Evolutionary conservation across 2,888 invertebrate genomes (phyloP).

Genomic region (Heliconius cydno): DNA sequence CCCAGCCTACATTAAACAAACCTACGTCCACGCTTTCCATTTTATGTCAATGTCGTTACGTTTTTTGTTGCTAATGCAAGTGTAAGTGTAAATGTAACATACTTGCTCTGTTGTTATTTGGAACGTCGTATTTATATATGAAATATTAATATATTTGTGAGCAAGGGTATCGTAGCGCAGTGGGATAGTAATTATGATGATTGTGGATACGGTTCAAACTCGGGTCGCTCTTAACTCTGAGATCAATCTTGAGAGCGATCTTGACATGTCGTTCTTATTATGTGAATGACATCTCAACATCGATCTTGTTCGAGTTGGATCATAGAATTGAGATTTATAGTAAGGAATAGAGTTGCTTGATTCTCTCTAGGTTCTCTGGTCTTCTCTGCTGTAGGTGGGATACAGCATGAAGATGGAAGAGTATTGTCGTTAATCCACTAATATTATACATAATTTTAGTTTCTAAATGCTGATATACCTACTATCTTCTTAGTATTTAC

Average conservation of each 20-base stretch:
- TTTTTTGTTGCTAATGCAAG: conserved; percentile 29
- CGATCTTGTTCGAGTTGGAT: too few relatives aligned
- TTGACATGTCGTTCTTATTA: too few relatives aligned
- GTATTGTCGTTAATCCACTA: too few relatives aligned
- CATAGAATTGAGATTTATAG: background rate
- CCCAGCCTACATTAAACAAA: conserved; percentile 45
- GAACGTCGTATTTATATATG: background rate
- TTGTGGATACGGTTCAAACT: too few relatives aligned
- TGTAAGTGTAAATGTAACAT: background rate
- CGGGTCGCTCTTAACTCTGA: too few relatives aligned
- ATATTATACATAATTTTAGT: too few relatives aligned
- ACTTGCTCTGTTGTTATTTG: background rate
- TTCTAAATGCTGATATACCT: too few relatives aligned
- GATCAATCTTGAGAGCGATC: too few relatives aligned
- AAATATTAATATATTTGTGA: background rate
- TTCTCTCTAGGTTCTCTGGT: background rate
- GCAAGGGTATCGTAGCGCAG: too few relatives aligned
- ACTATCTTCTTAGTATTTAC: too few relatives aligned
- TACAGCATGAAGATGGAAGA: background rate
- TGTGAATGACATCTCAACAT: too few relatives aligned
- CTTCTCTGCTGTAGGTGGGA: background rate
- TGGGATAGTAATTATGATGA: too few relatives aligned
- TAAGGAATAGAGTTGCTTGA: background rate
- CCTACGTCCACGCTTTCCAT: conserved; percentile 46
- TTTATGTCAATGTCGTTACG: conserved; percentile 46